Evolutionary conservation across 2,113 vertebrate genomes (phyloP).

Genomic region (Lathamus discolor): DNA sequence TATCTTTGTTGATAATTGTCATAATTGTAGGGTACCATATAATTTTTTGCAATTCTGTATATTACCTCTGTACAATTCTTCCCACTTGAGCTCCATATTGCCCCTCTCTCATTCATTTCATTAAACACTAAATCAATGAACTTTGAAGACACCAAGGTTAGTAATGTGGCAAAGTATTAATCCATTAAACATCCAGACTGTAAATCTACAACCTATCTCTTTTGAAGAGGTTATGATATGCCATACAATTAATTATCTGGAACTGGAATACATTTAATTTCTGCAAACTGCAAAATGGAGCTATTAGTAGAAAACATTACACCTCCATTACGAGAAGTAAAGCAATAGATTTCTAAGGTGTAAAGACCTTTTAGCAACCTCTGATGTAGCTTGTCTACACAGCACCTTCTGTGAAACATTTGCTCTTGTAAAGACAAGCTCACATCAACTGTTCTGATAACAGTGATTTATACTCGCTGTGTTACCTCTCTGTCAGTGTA

Average conservation of each 20-base stretch:
- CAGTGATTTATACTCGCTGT: background rate
- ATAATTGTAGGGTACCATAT: background rate
- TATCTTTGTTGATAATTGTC: background rate
- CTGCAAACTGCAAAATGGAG: background rate
- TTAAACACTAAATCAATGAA: constrained; percentile 38
- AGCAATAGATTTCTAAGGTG: background rate
- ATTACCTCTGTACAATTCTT: background rate
- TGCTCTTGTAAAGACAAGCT: background rate
- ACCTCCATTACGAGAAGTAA: constrained; percentile 3
- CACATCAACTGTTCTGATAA: fast-evolving
- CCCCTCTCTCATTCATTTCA: background rate
- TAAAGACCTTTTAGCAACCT: background rate
- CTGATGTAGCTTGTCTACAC: background rate
- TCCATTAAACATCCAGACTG: constrained; percentile 16
- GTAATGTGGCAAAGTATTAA: constrained; percentile 20
- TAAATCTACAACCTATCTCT: background rate
- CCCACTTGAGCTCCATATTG: background rate
- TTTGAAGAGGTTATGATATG: background rate
- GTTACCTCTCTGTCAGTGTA: background rate
- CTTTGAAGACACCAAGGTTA: background rate
- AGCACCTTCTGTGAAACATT: background rate
- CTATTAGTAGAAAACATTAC: constrained; percentile 18
- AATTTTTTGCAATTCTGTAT: background rate
- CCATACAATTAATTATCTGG: constrained; percentile 20
- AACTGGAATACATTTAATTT: constrained; percentile 2